These are phyloP conservation scores for Aphidius ervi DNA, from an alignment of 1,140 invertebrate species.

Conservation along the genomic window DNA sequence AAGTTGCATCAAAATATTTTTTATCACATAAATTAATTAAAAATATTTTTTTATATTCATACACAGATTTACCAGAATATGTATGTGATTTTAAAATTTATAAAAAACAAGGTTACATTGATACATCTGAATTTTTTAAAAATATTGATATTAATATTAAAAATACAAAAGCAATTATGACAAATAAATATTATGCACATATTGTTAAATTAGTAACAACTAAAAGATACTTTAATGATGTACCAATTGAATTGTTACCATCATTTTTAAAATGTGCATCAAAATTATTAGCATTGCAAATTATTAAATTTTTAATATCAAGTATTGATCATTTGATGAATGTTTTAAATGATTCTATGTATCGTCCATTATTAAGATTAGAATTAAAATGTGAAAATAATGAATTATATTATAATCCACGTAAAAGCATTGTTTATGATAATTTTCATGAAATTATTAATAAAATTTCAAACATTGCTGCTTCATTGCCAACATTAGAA, in stretches of 20 bases:
- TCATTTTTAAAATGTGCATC: slow-evolving; percentile 43
- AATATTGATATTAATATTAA: slow-evolving; percentile 44
- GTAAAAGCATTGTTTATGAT: slow-evolving; percentile 38
- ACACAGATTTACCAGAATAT: slow-evolving; percentile 52
- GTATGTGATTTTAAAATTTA: slow-evolving; percentile 57
- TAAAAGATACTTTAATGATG: slow-evolving; percentile 39
- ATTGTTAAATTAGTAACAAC: slow-evolving; percentile 42
- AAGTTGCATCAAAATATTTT: slow-evolving; percentile 54
- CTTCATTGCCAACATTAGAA: slow-evolving; percentile 49
- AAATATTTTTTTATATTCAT: slow-evolving; percentile 56
- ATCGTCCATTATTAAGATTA: slow-evolving; percentile 55
- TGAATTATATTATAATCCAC: slow-evolving; percentile 42
- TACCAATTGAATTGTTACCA: slow-evolving; percentile 22
- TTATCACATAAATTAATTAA: slow-evolving; percentile 62
- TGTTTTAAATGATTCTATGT: slow-evolving; percentile 41
- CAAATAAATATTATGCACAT: slow-evolving; percentile 46
- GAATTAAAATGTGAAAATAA: slow-evolving; percentile 45
- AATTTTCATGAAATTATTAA: slow-evolving; percentile 44
- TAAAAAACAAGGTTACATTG: slow-evolving; percentile 35
- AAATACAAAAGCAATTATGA: slow-evolving; percentile 41
- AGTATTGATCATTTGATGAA: slow-evolving; percentile 55
- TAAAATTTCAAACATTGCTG: slow-evolving; percentile 44
- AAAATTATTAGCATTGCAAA: slow-evolving; percentile 53
- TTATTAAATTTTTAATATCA: slow-evolving; percentile 51
- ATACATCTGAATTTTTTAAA: slow-evolving; percentile 37